A percentile compares a stretch with the other conserved stretches of the same genome.
Conservation (phyloP, 1,140 invertebrate species). For the Apis dorsata region DNA sequence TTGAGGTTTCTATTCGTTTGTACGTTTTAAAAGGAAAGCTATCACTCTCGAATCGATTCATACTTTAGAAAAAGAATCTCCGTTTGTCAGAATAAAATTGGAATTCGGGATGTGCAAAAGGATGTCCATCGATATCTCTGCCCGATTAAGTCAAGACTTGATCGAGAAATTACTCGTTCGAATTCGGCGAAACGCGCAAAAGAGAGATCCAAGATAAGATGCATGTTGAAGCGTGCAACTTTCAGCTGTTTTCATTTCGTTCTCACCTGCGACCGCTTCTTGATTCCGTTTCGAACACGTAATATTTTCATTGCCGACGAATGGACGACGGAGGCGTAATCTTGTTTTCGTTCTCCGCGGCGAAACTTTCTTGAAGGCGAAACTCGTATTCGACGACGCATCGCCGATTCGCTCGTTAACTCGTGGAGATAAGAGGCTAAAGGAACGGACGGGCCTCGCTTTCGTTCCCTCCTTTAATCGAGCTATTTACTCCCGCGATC, state of each 20-base stretch:
- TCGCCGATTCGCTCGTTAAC: slow-evolving; percentile 14
- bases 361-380: slow-evolving; percentile 7
- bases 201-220: slow-evolving; percentile 12
- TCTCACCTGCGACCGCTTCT: slow-evolving; percentile 7
- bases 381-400: neutral
- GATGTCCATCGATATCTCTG: no score
- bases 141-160: no score
- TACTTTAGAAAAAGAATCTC: no score
- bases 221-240: neutral
- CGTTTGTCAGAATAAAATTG: no score
- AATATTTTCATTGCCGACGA: slow-evolving; percentile 12
- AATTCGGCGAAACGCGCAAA: neutral
- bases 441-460: neutral
- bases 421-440: neutral
- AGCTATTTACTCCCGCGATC: slow-evolving; percentile 10
- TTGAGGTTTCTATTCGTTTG: no score
- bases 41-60: no score
- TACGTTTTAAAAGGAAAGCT: no score
- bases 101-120: no score
- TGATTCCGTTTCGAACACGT: neutral
- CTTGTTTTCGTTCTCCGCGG: slow-evolving; percentile 20
- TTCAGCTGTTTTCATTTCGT: slow-evolving; percentile 3
- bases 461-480: neutral
- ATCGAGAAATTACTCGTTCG: no score
- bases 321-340: neutral